phyloP scores from a whole-genome alignment of 2,797 vertebrate species.

The Erpetoichthys calabaricus region DNA sequence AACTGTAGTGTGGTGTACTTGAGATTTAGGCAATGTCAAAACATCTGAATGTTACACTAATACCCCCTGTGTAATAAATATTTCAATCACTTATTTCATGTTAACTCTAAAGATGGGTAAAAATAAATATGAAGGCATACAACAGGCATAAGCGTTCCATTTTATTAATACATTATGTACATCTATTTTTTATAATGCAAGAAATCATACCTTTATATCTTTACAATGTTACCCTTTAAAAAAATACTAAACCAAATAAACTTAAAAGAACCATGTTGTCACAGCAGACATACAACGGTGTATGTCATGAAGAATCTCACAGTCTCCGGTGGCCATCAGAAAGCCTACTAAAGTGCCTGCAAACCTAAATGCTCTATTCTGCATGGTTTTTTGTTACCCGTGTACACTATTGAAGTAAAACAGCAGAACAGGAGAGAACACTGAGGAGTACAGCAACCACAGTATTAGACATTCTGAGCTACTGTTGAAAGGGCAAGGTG shows the following conservation, averaged over 20 bases:
- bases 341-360: slow-evolving; percentile 46
- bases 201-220: slow-evolving; percentile 70
- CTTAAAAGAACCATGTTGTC: slow-evolving; percentile 38
- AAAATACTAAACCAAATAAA: slow-evolving; percentile 46
- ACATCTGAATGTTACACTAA: too few relatives aligned
- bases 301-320: slow-evolving; percentile 40
- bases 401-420: slow-evolving; percentile 9
- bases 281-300: slow-evolving; percentile 38
- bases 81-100: too few relatives aligned
- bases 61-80: too few relatives aligned
- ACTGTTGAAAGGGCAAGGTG: background rate
- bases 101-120: background rate
- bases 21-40: too few relatives aligned
- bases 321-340: slow-evolving; percentile 43
- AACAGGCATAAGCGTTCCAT: slow-evolving; percentile 56
- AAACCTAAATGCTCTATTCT: slow-evolving; percentile 44
- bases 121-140: slow-evolving; percentile 13
- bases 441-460: background rate
- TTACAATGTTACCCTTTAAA: slow-evolving; percentile 66
- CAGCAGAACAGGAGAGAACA: background rate
- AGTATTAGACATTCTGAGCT: slow-evolving; percentile 3
- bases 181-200: slow-evolving; percentile 76
- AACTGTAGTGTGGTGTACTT: too few relatives aligned
- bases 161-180: slow-evolving; percentile 86
- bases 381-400: slow-evolving; percentile 38